Evolutionary conservation across 2,888 invertebrate species (phyloP).

Genomic region (Cataglyphis albicans): DNA sequence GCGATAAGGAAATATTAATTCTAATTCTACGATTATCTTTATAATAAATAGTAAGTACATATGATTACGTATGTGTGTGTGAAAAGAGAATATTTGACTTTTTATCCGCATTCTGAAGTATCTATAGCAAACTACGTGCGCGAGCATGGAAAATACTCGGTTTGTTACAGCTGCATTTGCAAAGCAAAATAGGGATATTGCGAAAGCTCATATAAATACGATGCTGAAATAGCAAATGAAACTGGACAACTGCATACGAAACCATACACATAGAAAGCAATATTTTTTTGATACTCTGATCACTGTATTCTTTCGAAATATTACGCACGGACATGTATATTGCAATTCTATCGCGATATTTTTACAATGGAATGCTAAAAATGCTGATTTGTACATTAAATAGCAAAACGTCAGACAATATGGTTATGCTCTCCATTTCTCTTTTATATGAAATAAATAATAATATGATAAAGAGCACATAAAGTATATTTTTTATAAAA

Average conservation of each 20-base stretch:
- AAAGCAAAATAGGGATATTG: slow-evolving; percentile 39
- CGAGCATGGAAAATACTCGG: slow-evolving; percentile 20
- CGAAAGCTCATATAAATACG: slow-evolving; percentile 37
- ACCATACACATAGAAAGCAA: background rate
- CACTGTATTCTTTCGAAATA: slow-evolving; percentile 22
- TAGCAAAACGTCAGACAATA: background rate
- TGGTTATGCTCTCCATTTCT: background rate
- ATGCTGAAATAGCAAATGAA: slow-evolving; percentile 21
- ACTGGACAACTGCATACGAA: slow-evolving; percentile 24
- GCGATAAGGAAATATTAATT: background rate
- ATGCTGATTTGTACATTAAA: slow-evolving; percentile 8
- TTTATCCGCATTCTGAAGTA: background rate
- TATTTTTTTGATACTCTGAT: slow-evolving; percentile 46
- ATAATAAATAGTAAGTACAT: background rate
- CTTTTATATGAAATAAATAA: background rate
- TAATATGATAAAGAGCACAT: background rate
- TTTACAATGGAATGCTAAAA: background rate
- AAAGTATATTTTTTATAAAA: background rate
- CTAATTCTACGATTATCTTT: background rate
- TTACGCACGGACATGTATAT: background rate
- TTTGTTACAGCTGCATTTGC: slow-evolving; percentile 43
- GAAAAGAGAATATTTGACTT: background rate
- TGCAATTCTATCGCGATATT: slow-evolving; percentile 19
- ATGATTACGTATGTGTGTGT: background rate
- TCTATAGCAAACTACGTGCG: background rate